phyloP scores from a whole-genome alignment of 2,888 invertebrate species.

The Hofmannophila pseudospretella region DNA sequence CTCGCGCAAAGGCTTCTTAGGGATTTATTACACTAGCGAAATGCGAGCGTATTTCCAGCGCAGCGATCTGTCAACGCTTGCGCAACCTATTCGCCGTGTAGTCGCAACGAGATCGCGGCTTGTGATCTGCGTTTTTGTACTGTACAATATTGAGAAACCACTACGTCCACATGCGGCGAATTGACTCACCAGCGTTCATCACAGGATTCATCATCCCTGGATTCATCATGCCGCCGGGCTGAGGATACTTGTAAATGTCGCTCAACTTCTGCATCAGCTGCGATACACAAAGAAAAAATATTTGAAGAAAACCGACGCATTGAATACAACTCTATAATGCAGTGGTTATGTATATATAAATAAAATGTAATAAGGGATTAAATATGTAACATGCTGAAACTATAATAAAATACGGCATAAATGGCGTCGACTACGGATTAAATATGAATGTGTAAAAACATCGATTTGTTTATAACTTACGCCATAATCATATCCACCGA shows the following conservation, averaged over 20 bases:
- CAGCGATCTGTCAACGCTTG: too few species aligned
- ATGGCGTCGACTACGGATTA: conserved; percentile 25
- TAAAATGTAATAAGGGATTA: background rate
- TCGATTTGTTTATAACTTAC: conserved; percentile 62
- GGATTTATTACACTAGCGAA: too few species aligned
- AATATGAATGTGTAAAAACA: conserved; percentile 31
- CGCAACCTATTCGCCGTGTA: too few species aligned
- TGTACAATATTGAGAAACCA: too few species aligned
- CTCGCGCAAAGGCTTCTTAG: too few species aligned
- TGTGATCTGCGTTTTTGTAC: too few species aligned
- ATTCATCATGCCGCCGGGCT: conserved; percentile 60
- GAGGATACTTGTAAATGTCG: conserved; percentile 62
- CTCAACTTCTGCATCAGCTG: conserved; percentile 71
- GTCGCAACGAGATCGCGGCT: too few species aligned
- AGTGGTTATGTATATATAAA: background rate
- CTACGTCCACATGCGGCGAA: background rate
- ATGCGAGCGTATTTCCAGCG: too few species aligned
- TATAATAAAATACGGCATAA: conserved; percentile 10
- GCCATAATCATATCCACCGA: conserved; percentile 76
- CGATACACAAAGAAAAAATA: conserved; percentile 18
- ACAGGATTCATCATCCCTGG: conserved; percentile 60
- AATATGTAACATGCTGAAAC: background rate
- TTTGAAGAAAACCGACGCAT: background rate
- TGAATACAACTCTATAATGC: background rate
- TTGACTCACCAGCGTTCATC: conserved; percentile 54